A percentile compares a stretch with the other conserved stretches of the same genome.
These are phyloP conservation scores for Halcyon smyrnensis DNA, from an alignment of 2,797 vertebrate species.

Conservation along the genomic window DNA sequence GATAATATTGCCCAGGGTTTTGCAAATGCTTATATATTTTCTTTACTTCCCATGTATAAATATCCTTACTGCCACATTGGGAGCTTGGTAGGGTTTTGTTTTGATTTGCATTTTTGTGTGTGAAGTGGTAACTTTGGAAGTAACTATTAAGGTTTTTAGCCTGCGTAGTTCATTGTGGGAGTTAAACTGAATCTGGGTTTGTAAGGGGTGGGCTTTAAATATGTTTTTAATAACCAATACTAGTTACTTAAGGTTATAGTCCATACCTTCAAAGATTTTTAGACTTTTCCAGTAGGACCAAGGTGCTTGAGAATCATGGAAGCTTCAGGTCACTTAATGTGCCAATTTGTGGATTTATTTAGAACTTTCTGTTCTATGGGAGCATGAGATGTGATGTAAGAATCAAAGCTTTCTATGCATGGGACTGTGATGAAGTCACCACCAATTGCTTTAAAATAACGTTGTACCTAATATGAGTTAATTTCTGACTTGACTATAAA, in stretches of 20 bases:
- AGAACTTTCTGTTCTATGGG: not conserved
- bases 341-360: not conserved
- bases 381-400: not conserved
- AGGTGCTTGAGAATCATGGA: rapidly evolving
- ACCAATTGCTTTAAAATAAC: not conserved
- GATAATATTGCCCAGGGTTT: not conserved
- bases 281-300: not conserved
- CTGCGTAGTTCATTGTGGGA: not conserved
- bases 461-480: not conserved
- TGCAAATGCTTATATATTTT: not conserved
- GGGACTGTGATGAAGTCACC: not conserved
- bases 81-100: not conserved
- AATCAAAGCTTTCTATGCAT: not conserved
- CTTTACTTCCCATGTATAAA: not conserved
- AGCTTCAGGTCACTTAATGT: not conserved
- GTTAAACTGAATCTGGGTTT: not conserved
- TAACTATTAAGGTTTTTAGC: not conserved
- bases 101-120: not conserved
- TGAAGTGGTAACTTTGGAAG: not conserved
- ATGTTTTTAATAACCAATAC: not conserved
- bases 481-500: not conserved
- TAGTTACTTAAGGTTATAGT: not conserved
- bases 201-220: not conserved
- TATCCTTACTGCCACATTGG: not conserved
- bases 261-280: not conserved